Conservation (phyloP, 1,140 invertebrate species). For the Neuroterus valhalla region DNA sequence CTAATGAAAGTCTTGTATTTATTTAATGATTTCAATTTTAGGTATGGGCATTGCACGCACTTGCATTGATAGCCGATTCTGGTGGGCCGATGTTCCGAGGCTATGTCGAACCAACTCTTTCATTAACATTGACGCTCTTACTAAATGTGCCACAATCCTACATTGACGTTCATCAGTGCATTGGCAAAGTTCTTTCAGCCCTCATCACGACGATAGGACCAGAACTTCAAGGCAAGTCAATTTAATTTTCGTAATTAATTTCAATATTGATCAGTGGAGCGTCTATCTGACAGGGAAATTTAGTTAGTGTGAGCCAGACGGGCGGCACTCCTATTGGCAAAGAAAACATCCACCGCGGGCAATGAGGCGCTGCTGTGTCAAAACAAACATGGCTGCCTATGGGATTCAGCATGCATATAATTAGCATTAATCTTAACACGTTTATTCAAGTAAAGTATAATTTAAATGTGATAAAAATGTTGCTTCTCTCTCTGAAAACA, state of each 20-base stretch:
- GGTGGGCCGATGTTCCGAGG: conserved; percentile 98
- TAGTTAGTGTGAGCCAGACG: no score
- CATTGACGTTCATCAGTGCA: conserved; percentile 95
- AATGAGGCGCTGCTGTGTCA: no score
- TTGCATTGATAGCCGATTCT: conserved; percentile 96
- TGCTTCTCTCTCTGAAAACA: no score
- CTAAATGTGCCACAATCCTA: conserved; percentile 91
- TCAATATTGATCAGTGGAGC: not conserved
- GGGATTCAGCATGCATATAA: no score
- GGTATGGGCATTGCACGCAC: conserved; percentile 97
- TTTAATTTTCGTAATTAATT: not conserved
- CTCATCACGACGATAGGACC: conserved; percentile 98
- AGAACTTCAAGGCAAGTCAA: conserved; percentile 88
- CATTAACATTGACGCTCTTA: conserved; percentile 91
- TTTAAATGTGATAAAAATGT: no score
- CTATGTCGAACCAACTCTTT: conserved; percentile 96
- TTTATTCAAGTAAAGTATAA: no score
- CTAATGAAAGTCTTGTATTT: not conserved
- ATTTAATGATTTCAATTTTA: conserved; percentile 67
- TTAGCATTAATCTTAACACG: no score
- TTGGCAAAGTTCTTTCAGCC: conserved; percentile 94
- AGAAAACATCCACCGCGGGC: no score
- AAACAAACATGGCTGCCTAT: no score
- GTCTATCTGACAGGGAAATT: no score
- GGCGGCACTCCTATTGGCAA: no score